A percentile compares a stretch with the other conserved stretches of the same genome.
These are phyloP conservation scores for Apostichopus californicus DNA, from an alignment of 35 echinoderm and acorn worm genomes.

Conservation along the genomic window DNA sequence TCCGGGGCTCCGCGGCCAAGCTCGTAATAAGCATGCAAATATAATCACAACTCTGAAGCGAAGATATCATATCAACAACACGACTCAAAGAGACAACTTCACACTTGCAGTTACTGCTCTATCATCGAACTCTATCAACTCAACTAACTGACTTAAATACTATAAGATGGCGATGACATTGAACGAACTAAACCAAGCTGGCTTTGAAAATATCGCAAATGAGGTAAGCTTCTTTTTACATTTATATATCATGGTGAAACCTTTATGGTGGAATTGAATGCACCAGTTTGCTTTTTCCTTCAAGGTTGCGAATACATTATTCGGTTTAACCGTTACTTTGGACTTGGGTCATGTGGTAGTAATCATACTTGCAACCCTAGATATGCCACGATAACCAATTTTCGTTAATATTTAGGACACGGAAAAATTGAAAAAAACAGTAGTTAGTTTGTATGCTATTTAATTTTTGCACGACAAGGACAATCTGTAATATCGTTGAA, in stretches of 20 bases:
- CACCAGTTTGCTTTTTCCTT: too few species aligned
- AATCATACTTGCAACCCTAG: too few species aligned
- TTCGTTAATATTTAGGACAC: background rate
- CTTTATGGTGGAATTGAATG: background rate
- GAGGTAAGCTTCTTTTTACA: slow-evolving; percentile 38
- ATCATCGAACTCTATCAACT: background rate
- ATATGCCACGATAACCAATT: too few species aligned
- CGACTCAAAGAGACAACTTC: background rate
- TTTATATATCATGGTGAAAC: background rate
- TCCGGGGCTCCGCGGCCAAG: background rate
- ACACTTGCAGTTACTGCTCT: slow-evolving; percentile 13
- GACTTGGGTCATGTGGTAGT: too few species aligned
- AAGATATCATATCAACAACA: slow-evolving; percentile 3
- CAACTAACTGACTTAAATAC: background rate
- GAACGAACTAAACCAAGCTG: slow-evolving; percentile 50
- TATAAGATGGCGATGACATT: slow-evolving; percentile 54
- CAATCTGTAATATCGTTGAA: too few species aligned
- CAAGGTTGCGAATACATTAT: too few species aligned
- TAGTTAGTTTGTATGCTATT: too few species aligned
- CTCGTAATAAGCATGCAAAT: slow-evolving; percentile 37
- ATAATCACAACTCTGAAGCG: background rate
- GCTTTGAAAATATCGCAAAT: slow-evolving; percentile 51
- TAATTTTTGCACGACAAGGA: too few species aligned
- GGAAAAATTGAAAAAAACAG: too few species aligned
- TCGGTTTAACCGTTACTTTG: too few species aligned